Evolutionary conservation across 2,888 invertebrate genomes (phyloP).

Genomic region (Zootermopsis nevadensis): DNA sequence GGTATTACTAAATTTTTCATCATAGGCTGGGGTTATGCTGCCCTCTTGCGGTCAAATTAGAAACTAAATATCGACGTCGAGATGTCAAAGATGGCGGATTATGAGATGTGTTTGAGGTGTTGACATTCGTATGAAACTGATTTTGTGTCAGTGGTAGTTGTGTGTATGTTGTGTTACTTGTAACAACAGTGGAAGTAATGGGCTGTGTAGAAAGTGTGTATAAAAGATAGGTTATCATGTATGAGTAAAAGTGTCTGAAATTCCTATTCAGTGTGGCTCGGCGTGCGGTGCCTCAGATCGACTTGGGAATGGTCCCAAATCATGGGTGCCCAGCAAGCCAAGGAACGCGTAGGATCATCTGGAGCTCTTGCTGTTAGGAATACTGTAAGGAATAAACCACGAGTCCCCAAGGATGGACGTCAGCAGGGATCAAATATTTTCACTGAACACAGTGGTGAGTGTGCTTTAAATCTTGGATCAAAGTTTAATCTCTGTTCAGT

Average conservation of each 20-base stretch:
- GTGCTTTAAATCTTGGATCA: not conserved
- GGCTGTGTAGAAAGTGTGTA: conserved; percentile 22
- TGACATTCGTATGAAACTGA: conserved; percentile 48
- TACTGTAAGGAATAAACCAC: conserved; percentile 72
- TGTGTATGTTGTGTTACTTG: conserved; percentile 31
- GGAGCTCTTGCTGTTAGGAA: conserved; percentile 65
- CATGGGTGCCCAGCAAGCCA: conserved; percentile 95
- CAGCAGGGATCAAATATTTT: conserved; percentile 91
- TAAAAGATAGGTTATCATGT: conserved; percentile 48
- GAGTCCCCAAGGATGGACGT: conserved; percentile 84
- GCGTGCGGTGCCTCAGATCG: conserved; percentile 57
- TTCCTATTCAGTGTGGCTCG: conserved; percentile 60
- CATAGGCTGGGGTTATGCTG: conserved; percentile 43
- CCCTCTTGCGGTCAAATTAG: conserved; percentile 47
- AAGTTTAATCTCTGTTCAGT: too few relatives aligned
- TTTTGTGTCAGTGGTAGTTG: conserved; percentile 51
- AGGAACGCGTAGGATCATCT: conserved; percentile 83
- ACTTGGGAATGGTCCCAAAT: conserved; percentile 62
- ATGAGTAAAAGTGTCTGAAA: conserved; percentile 53
- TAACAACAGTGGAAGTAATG: conserved; percentile 16
- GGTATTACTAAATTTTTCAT: too few relatives aligned
- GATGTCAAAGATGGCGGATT: conserved; percentile 66
- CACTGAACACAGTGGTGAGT: conserved; percentile 94
- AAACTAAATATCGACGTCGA: conserved; percentile 70
- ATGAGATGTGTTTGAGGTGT: conserved; percentile 54